Percentiles rank a stretch among this genome's conserved stretches.
These are phyloP conservation scores for Chaetodon auriga DNA, from an alignment of 2,113 vertebrate species.

Conservation along the genomic window DNA sequence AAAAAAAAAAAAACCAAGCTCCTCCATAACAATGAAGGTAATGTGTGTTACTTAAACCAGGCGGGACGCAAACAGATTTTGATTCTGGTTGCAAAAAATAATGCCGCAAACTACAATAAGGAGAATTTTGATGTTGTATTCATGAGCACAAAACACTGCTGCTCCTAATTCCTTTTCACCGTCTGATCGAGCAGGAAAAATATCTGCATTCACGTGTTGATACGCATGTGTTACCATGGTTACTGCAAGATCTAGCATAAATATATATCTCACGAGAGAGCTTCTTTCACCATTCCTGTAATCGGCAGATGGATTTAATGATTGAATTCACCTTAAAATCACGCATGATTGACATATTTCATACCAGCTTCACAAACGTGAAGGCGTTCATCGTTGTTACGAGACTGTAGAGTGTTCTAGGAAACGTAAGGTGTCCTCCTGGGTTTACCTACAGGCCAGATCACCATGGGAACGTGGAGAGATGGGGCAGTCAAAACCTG, in stretches of 20 bases:
- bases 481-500: neutral
- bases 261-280: no score
- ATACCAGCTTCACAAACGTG: no score
- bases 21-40: neutral
- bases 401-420: no score
- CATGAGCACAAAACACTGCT: neutral
- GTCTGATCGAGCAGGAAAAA: neutral
- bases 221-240: neutral
- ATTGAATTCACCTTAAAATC: no score
- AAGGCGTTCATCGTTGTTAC: no score
- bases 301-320: neutral
- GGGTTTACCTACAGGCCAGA: neutral
- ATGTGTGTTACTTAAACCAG: neutral
- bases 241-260: neutral
- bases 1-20: neutral
- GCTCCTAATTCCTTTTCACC: neutral
- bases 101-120: neutral
- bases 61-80: neutral
- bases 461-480: slow-evolving; percentile 4
- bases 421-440: neutral
- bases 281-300: neutral
- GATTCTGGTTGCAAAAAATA: neutral
- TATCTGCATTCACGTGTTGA: neutral
- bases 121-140: neutral
- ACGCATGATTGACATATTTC: no score